These are phyloP conservation scores for Bombyx mori DNA, from an alignment of 1,140 invertebrate species.

Conservation along the genomic window DNA sequence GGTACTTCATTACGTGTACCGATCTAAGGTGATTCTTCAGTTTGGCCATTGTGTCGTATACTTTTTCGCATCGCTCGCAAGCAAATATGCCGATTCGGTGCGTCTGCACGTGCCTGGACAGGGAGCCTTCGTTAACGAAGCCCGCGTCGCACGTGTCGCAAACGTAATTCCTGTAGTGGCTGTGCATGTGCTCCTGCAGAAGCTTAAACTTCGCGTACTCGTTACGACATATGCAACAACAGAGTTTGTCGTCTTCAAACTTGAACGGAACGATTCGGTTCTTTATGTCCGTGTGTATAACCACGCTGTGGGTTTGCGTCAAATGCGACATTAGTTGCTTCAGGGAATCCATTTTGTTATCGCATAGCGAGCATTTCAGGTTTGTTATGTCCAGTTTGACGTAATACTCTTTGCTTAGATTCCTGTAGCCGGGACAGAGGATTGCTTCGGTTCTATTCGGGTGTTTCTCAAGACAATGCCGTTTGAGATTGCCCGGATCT, in stretches of 20 bases:
- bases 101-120: conserved; percentile 26
- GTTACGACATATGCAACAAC: conserved; percentile 26
- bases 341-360: conserved; percentile 14
- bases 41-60: conserved; percentile 32
- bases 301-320: conserved; percentile 18
- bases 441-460: conserved; percentile 20
- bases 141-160: conserved; percentile 39
- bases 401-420: not conserved
- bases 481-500: conserved; percentile 37
- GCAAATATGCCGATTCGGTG: conserved; percentile 33
- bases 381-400: conserved; percentile 28
- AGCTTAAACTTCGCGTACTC: conserved; percentile 40
- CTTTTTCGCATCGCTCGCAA: conserved; percentile 35
- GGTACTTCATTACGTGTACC: conserved; percentile 31
- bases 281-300: conserved; percentile 24
- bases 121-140: conserved; percentile 30
- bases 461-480: conserved; percentile 31
- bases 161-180: conserved; percentile 40
- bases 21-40: conserved; percentile 34
- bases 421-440: not conserved
- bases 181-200: conserved; percentile 45
- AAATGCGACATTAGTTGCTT: conserved; percentile 24
- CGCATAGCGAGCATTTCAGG: conserved; percentile 29
- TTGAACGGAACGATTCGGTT: conserved; percentile 31
- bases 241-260: conserved; percentile 21